A percentile compares a stretch with the other conserved stretches of the same genome.
phyloP scores from a whole-genome alignment of 2,888 invertebrate species.

The Muschampia plurimacula region DNA sequence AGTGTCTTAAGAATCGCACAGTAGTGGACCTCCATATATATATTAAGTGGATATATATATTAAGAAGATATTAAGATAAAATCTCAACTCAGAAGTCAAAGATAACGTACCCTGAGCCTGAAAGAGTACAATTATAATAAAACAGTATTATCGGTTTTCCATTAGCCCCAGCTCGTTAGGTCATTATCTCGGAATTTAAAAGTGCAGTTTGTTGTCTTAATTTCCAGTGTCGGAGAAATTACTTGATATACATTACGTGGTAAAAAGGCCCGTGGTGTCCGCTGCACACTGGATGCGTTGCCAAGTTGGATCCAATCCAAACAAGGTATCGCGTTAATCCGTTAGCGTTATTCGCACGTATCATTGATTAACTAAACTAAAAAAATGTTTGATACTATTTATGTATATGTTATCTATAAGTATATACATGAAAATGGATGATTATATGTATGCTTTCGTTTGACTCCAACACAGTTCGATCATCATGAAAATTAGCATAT shows the following conservation, averaged over 20 bases:
- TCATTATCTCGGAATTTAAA: slow-evolving; percentile 36
- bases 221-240: slow-evolving; percentile 27
- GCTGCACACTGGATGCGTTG: slow-evolving; percentile 30
- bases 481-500: no score
- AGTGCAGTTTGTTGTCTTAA: slow-evolving; percentile 31
- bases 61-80: neutral
- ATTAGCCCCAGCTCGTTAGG: slow-evolving; percentile 32
- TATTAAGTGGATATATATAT: no score
- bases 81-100: neutral
- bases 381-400: neutral
- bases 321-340: slow-evolving; percentile 38
- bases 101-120: neutral
- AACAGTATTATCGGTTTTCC: slow-evolving; percentile 32
- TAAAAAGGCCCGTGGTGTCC: slow-evolving; percentile 40
- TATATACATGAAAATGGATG: no score
- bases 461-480: no score
- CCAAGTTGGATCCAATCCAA: slow-evolving; percentile 42
- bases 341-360: slow-evolving; percentile 7
- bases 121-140: slow-evolving; percentile 7
- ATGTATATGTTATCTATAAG: no score
- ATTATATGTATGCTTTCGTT: no score
- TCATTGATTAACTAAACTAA: slow-evolving; percentile 23
- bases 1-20: no score
- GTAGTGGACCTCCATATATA: no score
- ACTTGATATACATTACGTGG: slow-evolving; percentile 40